Conservation (phyloP, 2,888 invertebrate genomes). For the Erebia aethiops region DNA sequence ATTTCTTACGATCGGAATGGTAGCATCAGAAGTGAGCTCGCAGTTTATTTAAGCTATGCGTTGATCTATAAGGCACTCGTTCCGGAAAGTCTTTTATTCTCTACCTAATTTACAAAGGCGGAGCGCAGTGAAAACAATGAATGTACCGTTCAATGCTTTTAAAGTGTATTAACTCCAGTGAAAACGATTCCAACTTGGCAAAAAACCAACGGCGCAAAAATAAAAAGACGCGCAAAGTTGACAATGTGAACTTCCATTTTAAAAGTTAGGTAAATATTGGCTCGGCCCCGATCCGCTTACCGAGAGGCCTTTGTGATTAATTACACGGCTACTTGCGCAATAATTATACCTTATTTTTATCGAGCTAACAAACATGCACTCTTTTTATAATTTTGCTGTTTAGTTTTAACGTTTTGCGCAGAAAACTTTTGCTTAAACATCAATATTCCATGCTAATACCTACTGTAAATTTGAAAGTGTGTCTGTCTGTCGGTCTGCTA, state of each 20-base stretch:
- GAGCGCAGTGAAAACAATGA: constrained; percentile 37
- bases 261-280: constrained; percentile 45
- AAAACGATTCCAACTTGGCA: constrained; percentile 45
- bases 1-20: too few relatives aligned
- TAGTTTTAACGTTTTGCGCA: background rate
- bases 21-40: too few relatives aligned
- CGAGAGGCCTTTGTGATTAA: constrained; percentile 43
- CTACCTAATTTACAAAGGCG: constrained; percentile 12
- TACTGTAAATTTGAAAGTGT: too few relatives aligned
- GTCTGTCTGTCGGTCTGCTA: too few relatives aligned
- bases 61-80: background rate
- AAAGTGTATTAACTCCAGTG: constrained; percentile 44
- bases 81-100: background rate
- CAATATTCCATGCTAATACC: too few relatives aligned
- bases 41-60: background rate
- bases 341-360: constrained; percentile 45
- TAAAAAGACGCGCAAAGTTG: constrained; percentile 37
- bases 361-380: constrained; percentile 47
- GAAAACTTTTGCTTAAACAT: background rate
- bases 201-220: constrained; percentile 44
- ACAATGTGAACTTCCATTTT: constrained; percentile 45
- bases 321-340: constrained; percentile 33
- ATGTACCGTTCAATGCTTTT: constrained; percentile 40
- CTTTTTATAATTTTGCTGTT: constrained; percentile 40
- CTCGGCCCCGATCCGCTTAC: constrained; percentile 41